Percentiles rank a stretch among this genome's conserved stretches.
Conservation (phyloP, 1,140 invertebrate genomes). For the Leptopilina clavipes region DNA sequence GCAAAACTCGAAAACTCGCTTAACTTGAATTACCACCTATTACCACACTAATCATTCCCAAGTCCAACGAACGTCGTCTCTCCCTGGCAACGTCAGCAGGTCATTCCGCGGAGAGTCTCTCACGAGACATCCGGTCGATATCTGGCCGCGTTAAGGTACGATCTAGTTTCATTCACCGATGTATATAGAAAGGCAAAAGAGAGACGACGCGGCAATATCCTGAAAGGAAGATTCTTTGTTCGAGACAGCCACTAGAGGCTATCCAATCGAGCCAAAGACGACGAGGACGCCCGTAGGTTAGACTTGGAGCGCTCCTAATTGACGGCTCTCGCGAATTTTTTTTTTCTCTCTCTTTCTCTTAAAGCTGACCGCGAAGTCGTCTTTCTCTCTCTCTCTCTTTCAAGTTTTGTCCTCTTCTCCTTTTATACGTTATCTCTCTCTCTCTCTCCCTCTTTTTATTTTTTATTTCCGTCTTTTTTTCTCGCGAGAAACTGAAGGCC, state of each 20-base stretch:
- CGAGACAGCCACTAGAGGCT: slow-evolving; percentile 50
- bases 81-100: slow-evolving; percentile 9
- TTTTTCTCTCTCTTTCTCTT: slow-evolving; percentile 3
- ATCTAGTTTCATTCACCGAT: slow-evolving; percentile 25
- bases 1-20: background rate
- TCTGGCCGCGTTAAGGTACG: slow-evolving; percentile 26
- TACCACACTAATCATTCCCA: background rate
- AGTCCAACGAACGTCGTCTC: background rate
- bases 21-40: slow-evolving; percentile 23
- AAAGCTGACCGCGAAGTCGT: slow-evolving; percentile 47
- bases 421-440: background rate
- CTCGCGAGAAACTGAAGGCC: slow-evolving; percentile 41
- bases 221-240: slow-evolving; percentile 55
- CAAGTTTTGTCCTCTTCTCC: background rate
- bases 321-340: slow-evolving; percentile 53
- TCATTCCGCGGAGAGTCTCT: slow-evolving; percentile 16
- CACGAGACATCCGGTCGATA: slow-evolving; percentile 32
- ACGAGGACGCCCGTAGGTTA: slow-evolving; percentile 56
- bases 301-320: slow-evolving; percentile 51
- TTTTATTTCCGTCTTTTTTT: background rate
- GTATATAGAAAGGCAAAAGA: background rate
- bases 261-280: slow-evolving; percentile 61
- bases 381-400: slow-evolving; percentile 9
- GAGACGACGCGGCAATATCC: slow-evolving; percentile 20
- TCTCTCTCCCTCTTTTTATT: background rate